Evolutionary conservation across 2,888 invertebrate genomes (phyloP), one percentile per base, ranked within the genome.

Genomic region (Uropetala carovei): DNA sequence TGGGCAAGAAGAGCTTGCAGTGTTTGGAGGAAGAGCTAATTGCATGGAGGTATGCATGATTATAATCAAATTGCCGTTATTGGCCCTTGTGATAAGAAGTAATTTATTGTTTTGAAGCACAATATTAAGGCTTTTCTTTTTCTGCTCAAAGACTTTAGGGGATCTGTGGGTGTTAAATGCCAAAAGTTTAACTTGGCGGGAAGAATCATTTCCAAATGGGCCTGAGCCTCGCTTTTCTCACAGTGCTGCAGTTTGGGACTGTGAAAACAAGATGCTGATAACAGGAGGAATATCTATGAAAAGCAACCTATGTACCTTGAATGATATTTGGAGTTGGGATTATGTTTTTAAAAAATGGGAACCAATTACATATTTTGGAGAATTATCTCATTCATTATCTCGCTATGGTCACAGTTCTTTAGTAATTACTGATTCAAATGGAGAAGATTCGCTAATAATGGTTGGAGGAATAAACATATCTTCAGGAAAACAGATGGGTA

Each of bases 321-420:
- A 93, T 92, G 93, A 93, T 85, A 93, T 95, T 0, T 93, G 93
- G 93, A 27, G 92, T 16, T 93, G 93, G 82, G 93, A 94, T 92
- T n/a, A 94, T 27, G 92, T 93, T 59, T 93, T 93, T 22, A 89
- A 75, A n/a, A 92, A 81, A 13, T 94, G 94, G 94, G 93, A 92
- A 81, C 64, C 93, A 85, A 64, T 94, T 56, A 56, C 30, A 11
- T 64, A 14, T 89, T 11, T 60, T n/a, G 56, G 43, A 30, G 92
- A n/a, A 81, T 93, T 18, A 56, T 27, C 58, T 92, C 93, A 84
- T 81, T 92, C 60, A 85, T 93, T 92, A 83, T 93, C 92, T 92
- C 94, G 92, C 89, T 95, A 95, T 94, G 94, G 95, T 11, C 95
- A 95, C 92, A 94, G 94, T 27, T 94, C 94, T 59, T 94, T 94